Evolutionary conservation across 2,888 invertebrate genomes (phyloP).

Genomic region (Polydrusus tereticollis): DNA sequence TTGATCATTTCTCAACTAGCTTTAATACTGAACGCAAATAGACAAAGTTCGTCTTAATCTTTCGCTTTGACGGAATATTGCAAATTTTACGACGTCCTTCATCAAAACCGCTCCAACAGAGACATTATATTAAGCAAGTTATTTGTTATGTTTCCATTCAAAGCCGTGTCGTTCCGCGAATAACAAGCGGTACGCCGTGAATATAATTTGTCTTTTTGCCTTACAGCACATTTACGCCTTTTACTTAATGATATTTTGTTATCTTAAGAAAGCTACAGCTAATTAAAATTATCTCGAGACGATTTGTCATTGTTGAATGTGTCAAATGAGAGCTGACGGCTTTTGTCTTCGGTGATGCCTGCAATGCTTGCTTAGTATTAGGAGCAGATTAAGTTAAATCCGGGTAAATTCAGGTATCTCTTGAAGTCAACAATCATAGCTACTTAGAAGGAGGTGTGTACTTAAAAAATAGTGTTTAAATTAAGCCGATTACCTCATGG

Average conservation of each 20-base stretch:
- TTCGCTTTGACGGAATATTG: conserved; percentile 1
- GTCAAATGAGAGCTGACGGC: too few species aligned
- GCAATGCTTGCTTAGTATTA: too few species aligned
- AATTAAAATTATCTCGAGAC: background rate
- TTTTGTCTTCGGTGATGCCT: too few species aligned
- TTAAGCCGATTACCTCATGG: too few species aligned
- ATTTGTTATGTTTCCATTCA: conserved; percentile 2
- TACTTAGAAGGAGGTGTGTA: too few species aligned
- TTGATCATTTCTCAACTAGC: background rate
- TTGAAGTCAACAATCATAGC: too few species aligned
- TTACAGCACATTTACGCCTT: background rate
- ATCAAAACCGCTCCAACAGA: conserved; percentile 6
- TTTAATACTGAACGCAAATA: background rate
- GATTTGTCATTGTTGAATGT: too few species aligned
- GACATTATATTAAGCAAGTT: conserved; percentile 9
- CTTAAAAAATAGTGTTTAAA: too few species aligned
- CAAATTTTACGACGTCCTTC: conserved; percentile 21
- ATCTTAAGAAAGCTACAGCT: background rate
- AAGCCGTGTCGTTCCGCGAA: background rate
- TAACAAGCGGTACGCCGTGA: conserved; percentile 2
- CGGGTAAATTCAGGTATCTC: too few species aligned
- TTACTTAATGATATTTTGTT: background rate
- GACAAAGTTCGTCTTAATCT: conserved; percentile 30
- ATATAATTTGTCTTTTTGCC: conserved; percentile 5
- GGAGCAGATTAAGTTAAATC: too few species aligned